phyloP scores from a whole-genome alignment of 2,797 vertebrate genomes.

The Sebastiscus tertius region DNA sequence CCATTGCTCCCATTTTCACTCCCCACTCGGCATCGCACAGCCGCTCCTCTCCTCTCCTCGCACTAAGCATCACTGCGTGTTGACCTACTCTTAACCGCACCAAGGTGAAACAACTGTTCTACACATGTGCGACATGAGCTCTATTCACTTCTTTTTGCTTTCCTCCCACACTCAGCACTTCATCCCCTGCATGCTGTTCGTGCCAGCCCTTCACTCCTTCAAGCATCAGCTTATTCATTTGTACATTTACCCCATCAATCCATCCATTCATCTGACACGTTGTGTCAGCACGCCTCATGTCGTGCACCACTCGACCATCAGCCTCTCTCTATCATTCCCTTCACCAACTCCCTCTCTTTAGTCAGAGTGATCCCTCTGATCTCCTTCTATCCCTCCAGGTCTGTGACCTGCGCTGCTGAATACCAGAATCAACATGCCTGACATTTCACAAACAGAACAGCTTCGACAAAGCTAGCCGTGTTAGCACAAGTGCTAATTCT shows the following conservation, averaged over 20 bases:
- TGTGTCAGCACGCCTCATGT: slow-evolving; percentile 15
- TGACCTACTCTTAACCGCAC: slow-evolving; percentile 67
- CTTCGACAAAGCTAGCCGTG: slow-evolving; percentile 41
- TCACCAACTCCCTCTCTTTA: slow-evolving; percentile 18
- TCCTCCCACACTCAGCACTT: background rate
- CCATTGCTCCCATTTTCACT: slow-evolving; percentile 58
- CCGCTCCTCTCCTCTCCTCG: slow-evolving; percentile 45
- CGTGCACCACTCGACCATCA: background rate
- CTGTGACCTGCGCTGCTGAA: slow-evolving; percentile 55
- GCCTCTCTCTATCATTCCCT: slow-evolving; percentile 2
- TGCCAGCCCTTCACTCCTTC: slow-evolving; percentile 18
- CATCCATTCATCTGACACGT: slow-evolving; percentile 32
- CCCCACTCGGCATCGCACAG: slow-evolving; percentile 40
- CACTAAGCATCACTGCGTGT: slow-evolving; percentile 57
- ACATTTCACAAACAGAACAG: slow-evolving; percentile 67
- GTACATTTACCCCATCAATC: slow-evolving; percentile 37
- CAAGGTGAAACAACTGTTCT: slow-evolving; percentile 66
- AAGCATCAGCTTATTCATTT: slow-evolving; percentile 20
- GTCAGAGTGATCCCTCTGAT: slow-evolving; percentile 42
- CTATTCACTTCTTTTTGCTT: slow-evolving; percentile 19
- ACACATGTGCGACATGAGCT: slow-evolving; percentile 56
- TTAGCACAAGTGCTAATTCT: slow-evolving; percentile 60
- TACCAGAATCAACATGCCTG: slow-evolving; percentile 68
- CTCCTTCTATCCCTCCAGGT: slow-evolving; percentile 32
- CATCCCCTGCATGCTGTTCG: background rate